phyloP scores from a whole-genome alignment of 1,140 invertebrate genomes.

The Pseudomyrmex dendroicus region DNA sequence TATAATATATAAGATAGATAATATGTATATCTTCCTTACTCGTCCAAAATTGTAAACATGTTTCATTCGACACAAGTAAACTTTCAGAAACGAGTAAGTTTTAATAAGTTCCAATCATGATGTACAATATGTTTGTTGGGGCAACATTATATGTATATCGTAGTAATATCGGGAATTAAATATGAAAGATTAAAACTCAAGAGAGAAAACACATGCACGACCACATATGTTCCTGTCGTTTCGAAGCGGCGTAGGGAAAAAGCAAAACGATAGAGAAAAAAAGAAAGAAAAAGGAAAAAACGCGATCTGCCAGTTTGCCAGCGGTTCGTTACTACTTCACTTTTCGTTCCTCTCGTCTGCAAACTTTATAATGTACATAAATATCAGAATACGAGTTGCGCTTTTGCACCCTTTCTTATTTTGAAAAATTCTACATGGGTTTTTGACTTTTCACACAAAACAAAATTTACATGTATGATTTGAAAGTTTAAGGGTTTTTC shows the following conservation, averaged over 20 bases:
- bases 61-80: not conserved
- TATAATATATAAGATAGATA: not conserved
- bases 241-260: conserved; percentile 9
- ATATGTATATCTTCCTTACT: not conserved
- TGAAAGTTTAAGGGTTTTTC: too few relatives aligned
- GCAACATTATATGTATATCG: not conserved
- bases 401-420: too few relatives aligned
- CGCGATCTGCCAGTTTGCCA: conserved; percentile 32
- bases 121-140: not conserved
- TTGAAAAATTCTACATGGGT: too few relatives aligned
- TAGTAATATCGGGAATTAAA: conserved; percentile 61
- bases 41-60: not conserved
- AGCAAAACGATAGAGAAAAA: not conserved
- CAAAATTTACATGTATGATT: too few relatives aligned
- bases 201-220: conserved; percentile 41
- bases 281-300: conserved; percentile 7
- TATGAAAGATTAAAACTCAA: conserved; percentile 66
- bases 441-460: too few relatives aligned
- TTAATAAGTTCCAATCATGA: conserved; percentile 26
- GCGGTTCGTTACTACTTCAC: conserved; percentile 38
- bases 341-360: conserved; percentile 36
- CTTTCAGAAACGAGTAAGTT: conserved; percentile 6
- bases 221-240: not conserved
- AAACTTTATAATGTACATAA: conserved; percentile 43
- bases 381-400: conserved; percentile 24